Evolutionary conservation across 2,113 vertebrate species (phyloP).

Genomic region (Danio rerio): DNA sequence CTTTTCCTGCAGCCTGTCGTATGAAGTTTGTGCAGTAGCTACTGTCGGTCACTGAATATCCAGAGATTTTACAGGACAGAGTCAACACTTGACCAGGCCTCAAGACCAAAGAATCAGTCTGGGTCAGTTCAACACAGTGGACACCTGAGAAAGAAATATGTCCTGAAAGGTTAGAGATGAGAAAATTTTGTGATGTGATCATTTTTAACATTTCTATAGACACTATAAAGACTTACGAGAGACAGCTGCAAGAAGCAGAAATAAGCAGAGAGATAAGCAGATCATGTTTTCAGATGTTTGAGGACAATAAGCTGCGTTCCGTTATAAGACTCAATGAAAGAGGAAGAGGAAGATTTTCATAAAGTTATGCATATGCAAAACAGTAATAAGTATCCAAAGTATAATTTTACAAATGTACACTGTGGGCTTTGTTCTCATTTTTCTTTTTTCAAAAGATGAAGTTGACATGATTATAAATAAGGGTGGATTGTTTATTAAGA

Average conservation of each 20-base stretch:
- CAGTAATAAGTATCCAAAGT: background rate
- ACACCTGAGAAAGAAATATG: constrained; percentile 20
- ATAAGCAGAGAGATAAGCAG: background rate
- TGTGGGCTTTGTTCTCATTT: too few species aligned
- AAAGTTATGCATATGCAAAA: background rate
- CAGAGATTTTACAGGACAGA: constrained; percentile 42
- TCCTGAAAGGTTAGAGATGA: background rate
- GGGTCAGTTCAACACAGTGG: constrained; percentile 36
- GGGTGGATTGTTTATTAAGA: too few species aligned
- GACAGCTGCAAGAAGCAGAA: background rate
- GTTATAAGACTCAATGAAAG: background rate
- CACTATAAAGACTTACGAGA: constrained; percentile 1
- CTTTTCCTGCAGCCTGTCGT: constrained; percentile 45
- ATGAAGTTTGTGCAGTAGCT: constrained; percentile 20
- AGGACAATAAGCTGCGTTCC: background rate
- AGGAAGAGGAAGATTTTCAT: background rate
- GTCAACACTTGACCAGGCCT: constrained; percentile 16
- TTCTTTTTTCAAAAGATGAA: too few species aligned
- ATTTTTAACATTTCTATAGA: background rate
- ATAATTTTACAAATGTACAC: background rate
- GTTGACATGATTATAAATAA: too few species aligned
- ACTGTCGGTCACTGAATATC: constrained; percentile 43
- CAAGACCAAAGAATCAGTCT: constrained; percentile 18
- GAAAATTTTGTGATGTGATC: background rate
- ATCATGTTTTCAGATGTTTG: background rate